Evolutionary conservation across 2,113 vertebrate species (phyloP).

Genomic region (Piliocolobus tephrosceles): DNA sequence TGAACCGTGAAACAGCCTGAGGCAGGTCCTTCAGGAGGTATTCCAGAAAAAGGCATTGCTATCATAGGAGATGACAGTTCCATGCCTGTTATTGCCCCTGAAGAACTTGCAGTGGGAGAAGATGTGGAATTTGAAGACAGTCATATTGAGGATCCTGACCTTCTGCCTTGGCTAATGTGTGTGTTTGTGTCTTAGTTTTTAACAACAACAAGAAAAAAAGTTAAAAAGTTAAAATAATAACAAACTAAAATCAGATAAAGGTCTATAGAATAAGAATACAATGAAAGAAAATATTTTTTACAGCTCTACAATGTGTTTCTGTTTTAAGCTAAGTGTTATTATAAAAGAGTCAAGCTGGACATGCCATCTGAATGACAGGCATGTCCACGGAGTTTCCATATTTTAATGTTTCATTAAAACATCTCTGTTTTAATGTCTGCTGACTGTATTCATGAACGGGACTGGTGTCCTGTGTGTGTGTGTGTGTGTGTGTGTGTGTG

Average conservation of each 20-base stretch:
- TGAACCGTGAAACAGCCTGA: background rate
- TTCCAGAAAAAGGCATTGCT: background rate
- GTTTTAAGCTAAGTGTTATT: background rate
- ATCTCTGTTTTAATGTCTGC: background rate
- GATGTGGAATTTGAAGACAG: background rate
- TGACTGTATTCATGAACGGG: background rate
- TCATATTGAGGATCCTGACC: background rate
- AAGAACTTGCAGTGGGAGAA: background rate
- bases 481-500: background rate
- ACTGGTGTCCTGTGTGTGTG: background rate
- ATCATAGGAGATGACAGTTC: background rate
- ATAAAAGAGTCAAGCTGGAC: background rate
- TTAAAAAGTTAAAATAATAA: background rate
- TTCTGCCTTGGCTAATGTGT: background rate
- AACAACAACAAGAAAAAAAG: background rate
- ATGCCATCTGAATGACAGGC: no score
- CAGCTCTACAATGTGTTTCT: background rate
- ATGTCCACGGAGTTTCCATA: no score
- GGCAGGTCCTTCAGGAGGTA: background rate
- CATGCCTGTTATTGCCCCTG: background rate
- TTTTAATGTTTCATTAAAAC: no score
- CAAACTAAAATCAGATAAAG: no score
- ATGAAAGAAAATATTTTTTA: background rate
- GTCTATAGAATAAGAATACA: background rate
- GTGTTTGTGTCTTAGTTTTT: background rate